A percentile compares a stretch with the other conserved stretches of the same genome.
phyloP scores from a whole-genome alignment of 1,140 invertebrate genomes.

The Dendroctonus valens region DNA sequence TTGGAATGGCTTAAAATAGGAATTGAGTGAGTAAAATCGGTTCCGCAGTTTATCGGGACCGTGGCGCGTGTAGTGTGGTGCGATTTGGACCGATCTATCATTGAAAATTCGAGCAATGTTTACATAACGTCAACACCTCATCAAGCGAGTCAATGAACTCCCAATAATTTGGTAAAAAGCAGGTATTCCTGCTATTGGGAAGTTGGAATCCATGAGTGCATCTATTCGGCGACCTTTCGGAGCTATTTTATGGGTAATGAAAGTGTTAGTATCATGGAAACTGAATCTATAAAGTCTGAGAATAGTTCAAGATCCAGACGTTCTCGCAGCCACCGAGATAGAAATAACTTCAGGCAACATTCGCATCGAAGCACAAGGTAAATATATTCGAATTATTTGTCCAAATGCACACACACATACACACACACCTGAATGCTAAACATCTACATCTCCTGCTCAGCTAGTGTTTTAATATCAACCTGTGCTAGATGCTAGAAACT shows the following conservation, averaged over 20 bases:
- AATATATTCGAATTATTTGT: conserved; percentile 14
- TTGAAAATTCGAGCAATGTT: conserved; percentile 29
- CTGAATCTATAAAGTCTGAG: conserved; percentile 63
- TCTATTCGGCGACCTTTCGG: conserved; percentile 2
- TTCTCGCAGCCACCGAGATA: conserved; percentile 56
- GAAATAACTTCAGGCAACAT: conserved; percentile 54
- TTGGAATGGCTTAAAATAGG: conserved; percentile 11
- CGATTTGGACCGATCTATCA: conserved; percentile 7
- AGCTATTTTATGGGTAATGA: conserved; percentile 47
- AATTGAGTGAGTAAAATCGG: conserved; percentile 13
- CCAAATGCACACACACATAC: neutral
- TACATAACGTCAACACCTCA: conserved; percentile 31
- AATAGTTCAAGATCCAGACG: conserved; percentile 60
- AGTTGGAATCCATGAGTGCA: conserved; percentile 18
- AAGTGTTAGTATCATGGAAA: conserved; percentile 57
- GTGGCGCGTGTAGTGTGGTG: neutral
- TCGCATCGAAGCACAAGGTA: conserved; percentile 61
- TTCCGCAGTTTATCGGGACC: conserved; percentile 1
- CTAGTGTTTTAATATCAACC: no score
- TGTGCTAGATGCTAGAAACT: no score
- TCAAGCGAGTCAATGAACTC: conserved; percentile 31
- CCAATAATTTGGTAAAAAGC: conserved; percentile 17
- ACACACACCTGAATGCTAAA: conserved; percentile 5
- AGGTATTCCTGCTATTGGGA: conserved; percentile 3
- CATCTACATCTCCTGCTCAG: neutral